A percentile compares a stretch with the other conserved stretches of the same genome.
Evolutionary conservation across 2,797 vertebrate species (phyloP).

Genomic region (Lithobates sylvaticus): DNA sequence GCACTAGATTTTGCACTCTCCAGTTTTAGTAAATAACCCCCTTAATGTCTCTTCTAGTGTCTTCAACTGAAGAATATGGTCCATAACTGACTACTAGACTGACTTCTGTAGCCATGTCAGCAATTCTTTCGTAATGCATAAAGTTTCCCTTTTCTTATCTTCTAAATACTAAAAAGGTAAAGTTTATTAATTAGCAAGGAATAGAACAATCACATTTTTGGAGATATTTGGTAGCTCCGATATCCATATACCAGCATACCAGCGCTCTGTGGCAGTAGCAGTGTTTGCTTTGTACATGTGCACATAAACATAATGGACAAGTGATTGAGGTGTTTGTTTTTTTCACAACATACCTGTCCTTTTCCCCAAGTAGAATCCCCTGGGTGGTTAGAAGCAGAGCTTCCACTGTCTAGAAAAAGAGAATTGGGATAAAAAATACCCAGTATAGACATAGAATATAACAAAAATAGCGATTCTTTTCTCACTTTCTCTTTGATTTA

Average conservation of each 20-base stretch:
- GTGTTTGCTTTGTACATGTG: background rate
- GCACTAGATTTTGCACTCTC: too few species aligned
- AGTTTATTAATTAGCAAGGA: background rate
- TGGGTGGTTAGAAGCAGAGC: slow-evolving; percentile 72
- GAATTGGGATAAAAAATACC: slow-evolving; percentile 73
- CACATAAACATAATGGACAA: slow-evolving; percentile 18
- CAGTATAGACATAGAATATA: slow-evolving; percentile 67
- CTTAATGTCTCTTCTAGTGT: background rate
- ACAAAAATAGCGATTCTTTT: slow-evolving; percentile 48
- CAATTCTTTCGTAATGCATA: background rate
- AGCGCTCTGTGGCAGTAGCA: background rate
- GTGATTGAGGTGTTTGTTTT: slow-evolving; percentile 34
- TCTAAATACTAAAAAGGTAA: background rate
- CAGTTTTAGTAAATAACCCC: too few species aligned
- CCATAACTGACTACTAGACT: background rate
- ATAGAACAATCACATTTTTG: background rate
- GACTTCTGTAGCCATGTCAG: background rate
- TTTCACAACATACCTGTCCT: slow-evolving; percentile 73
- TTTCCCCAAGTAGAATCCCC: slow-evolving; percentile 73
- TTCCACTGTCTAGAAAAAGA: slow-evolving; percentile 75
- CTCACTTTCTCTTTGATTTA: slow-evolving; percentile 60
- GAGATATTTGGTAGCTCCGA: background rate
- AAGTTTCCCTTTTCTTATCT: too few species aligned
- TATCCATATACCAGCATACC: background rate
- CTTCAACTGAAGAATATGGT: background rate